These are phyloP conservation scores for Drosophila mojavensis DNA, from an alignment of 1,140 invertebrate species.

Conservation along the genomic window DNA sequence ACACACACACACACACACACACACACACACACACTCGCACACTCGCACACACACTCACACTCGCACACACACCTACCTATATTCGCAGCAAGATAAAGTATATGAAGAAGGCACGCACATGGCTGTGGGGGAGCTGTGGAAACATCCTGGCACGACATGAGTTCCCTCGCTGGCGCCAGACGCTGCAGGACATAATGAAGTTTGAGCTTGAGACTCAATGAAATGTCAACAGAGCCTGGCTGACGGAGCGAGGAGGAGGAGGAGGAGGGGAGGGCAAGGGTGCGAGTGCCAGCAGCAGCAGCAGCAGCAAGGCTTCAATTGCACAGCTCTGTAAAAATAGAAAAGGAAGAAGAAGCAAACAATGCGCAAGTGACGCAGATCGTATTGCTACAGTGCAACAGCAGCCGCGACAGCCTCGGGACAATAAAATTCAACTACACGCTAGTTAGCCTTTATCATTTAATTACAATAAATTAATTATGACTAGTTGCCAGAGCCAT, in stretches of 20 bases:
- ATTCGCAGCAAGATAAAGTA: conserved; percentile 35
- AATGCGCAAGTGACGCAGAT: conserved; percentile 37
- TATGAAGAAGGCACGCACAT: conserved; percentile 14
- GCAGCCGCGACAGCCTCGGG: background rate
- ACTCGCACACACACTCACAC: conserved; percentile 54
- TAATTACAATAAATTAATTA: conserved; percentile 79
- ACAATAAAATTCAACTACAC: conserved; percentile 30
- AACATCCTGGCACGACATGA: conserved; percentile 59
- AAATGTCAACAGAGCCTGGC: conserved; percentile 69
- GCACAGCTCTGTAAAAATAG: conserved; percentile 12
- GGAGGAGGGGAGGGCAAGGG: background rate
- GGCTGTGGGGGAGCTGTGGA: background rate
- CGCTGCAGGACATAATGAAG: conserved; percentile 81
- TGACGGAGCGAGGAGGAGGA: background rate
- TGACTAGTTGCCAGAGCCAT: conserved; percentile 33
- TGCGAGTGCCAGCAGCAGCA: background rate
- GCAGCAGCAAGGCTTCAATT: conserved; percentile 36
- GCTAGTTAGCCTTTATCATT: conserved; percentile 45
- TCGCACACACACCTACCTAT: conserved; percentile 24
- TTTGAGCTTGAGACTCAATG: conserved; percentile 76
- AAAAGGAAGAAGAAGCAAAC: background rate
- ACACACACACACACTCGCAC: conserved; percentile 25
- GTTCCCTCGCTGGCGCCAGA: conserved; percentile 66
- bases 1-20: conserved; percentile 25
- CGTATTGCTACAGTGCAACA: conserved; percentile 41